Base-by-base conservation (phyloP, 1,140 invertebrate species). In the Diachasma alloeum region DNA sequence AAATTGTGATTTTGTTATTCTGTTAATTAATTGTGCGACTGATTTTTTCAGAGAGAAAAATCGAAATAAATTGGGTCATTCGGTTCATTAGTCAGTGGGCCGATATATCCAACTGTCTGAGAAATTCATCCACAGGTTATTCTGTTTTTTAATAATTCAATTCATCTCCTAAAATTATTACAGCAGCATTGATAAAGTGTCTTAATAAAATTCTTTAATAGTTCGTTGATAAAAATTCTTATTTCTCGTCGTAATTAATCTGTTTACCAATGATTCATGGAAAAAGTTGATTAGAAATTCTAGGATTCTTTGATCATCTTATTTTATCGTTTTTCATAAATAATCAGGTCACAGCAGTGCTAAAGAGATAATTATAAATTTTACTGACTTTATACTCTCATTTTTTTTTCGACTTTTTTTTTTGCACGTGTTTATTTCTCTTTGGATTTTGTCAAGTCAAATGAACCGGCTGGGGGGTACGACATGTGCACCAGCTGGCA, bases 401-500 rank as follows among this genome's bases (percentile, higher is more conserved):
- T 2, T 67, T 67, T 31, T 36, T 67, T 24, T 22, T 19, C 17
- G 0, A 9, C 36, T 31, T 36, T 17, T 24, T 26, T 36, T 31
- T 10, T 59, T 59, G 4, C 31, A 31, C 31, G 31, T 31, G 53
- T 59, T 59, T 59, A 59, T 59, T 59, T 59, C n/a, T 17, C 53
- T 22, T 19, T 17, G n/a, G 53, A 59, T 59, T 59, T 59, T 59
- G 53, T 59, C 53, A 22, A 59, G 53, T 59, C 15, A 59, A 59
- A 59, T 59, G 19, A 59, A 59, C 53, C 22, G 53, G n/a, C 6
- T 22, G 53, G 78, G 70, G 79, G 44, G 70, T 13, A n/a, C 8
- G 67, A 72, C 44, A 72, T 48, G 75, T 81, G 77, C 71, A 82
- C 78, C 83, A 84, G 84, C 81, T 87, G 85, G 80, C 81, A 86